phyloP scores from a whole-genome alignment of 2,797 vertebrate genomes.

The Oceanodroma leucorhoa region DNA sequence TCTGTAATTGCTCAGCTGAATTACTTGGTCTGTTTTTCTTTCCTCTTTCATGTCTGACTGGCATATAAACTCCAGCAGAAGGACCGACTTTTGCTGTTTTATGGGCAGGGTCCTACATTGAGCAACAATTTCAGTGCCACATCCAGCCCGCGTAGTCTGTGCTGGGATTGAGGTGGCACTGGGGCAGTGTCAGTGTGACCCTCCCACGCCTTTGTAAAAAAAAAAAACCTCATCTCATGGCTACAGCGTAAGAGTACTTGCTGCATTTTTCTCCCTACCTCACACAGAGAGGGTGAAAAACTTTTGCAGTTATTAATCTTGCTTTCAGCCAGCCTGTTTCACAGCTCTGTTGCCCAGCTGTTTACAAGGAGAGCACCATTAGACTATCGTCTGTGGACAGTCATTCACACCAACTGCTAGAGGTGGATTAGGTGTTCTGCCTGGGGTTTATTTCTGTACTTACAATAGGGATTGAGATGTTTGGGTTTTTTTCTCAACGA shows the following conservation, averaged over 20 bases:
- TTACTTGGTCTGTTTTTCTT: neutral
- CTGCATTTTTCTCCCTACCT: neutral
- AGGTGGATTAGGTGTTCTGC: neutral
- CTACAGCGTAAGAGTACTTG: neutral
- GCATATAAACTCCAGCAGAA: neutral
- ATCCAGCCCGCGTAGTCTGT: rapidly evolving
- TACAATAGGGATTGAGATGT: neutral
- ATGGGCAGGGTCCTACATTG: neutral
- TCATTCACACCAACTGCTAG: neutral
- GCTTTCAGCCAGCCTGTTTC: neutral
- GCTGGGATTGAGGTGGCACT: neutral
- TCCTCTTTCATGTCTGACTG: neutral
- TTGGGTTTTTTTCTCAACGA: rapidly evolving
- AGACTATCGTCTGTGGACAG: neutral
- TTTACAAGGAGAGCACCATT: neutral
- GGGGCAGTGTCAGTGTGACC: neutral
- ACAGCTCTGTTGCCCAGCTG: neutral
- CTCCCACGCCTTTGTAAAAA: rapidly evolving
- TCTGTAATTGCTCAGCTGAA: neutral
- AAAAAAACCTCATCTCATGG: neutral
- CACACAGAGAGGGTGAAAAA: neutral
- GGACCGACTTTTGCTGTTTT: neutral
- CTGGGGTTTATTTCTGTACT: neutral
- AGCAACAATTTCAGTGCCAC: neutral
- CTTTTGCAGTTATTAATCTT: neutral